A percentile compares a stretch with the other conserved stretches of the same genome.
These are phyloP conservation scores for Blera fallax DNA, from an alignment of 2,888 invertebrate genomes.

Conservation along the genomic window DNA sequence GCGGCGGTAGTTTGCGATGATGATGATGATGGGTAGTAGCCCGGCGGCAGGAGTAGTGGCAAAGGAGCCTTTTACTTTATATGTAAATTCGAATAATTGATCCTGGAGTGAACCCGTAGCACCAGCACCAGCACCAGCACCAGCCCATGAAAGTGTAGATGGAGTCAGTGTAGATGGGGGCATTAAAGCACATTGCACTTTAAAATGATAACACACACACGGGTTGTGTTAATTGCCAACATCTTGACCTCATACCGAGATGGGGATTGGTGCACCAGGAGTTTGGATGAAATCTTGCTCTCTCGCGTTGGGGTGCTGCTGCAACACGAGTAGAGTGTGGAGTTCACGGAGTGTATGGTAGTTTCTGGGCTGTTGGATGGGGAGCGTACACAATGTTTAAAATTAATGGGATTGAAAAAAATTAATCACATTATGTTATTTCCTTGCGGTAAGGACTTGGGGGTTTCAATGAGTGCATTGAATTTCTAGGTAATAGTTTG, in stretches of 20 bases:
- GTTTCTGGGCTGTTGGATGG: conserved; percentile 9
- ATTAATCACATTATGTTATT: conserved; percentile 65
- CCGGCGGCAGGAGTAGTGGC: conserved; percentile 8
- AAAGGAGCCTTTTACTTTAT: conserved; percentile 63
- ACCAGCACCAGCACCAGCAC: conserved; percentile 1
- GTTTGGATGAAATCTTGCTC: background rate
- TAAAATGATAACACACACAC: conserved; percentile 36
- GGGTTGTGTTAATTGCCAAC: conserved; percentile 70
- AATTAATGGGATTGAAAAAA: conserved; percentile 65
- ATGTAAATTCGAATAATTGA: conserved; percentile 72
- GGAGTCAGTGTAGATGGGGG: conserved; percentile 25
- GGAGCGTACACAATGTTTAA: conserved; percentile 36
- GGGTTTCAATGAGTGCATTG: conserved; percentile 31
- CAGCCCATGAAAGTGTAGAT: background rate
- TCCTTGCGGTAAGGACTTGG: conserved; percentile 54
- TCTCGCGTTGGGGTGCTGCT: background rate
- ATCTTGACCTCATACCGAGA: conserved; percentile 68
- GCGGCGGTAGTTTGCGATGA: conserved; percentile 52
- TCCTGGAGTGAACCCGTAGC: conserved; percentile 37
- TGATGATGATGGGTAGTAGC: conserved; percentile 42
- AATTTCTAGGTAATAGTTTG: conserved; percentile 1
- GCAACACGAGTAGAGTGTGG: background rate
- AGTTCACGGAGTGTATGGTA: conserved; percentile 14
- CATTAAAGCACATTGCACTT: conserved; percentile 49
- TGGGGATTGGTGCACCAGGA: conserved; percentile 36